Conservation (phyloP, 2,888 invertebrate species). For the Pachliopta kotzebuea region DNA sequence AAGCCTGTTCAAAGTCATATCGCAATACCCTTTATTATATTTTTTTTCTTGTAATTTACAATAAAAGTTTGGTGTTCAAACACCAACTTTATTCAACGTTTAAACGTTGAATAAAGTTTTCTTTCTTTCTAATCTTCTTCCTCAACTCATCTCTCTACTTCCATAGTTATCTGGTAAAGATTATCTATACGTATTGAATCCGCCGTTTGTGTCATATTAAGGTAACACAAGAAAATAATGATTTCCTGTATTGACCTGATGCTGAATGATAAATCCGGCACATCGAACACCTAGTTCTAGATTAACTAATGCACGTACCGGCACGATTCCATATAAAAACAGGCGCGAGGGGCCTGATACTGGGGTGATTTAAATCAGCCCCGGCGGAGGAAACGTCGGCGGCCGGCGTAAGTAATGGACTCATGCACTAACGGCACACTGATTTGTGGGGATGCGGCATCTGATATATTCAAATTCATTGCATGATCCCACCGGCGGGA, state of each 20-base stretch:
- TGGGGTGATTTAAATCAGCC: constrained; percentile 26
- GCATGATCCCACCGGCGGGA: constrained; percentile 16
- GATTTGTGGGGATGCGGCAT: constrained; percentile 29
- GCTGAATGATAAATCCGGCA: constrained; percentile 2
- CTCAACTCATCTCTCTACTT: too few species aligned
- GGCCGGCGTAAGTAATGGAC: constrained; percentile 21
- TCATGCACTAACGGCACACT: constrained; percentile 12
- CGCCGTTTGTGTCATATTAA: too few species aligned
- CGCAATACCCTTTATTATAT: too few species aligned
- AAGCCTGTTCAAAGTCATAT: too few species aligned
- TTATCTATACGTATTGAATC: too few species aligned
- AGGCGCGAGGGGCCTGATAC: constrained; percentile 26
- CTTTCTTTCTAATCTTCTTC: too few species aligned
- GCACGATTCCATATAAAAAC: constrained; percentile 33
- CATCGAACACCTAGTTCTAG: constrained; percentile 4
- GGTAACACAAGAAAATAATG: background rate
- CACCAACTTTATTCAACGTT: too few species aligned
- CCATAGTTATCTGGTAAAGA: too few species aligned
- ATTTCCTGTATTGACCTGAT: constrained; percentile 1
- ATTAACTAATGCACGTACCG: constrained; percentile 33
- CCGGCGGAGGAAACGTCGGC: constrained; percentile 26
- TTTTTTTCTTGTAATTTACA: too few species aligned
- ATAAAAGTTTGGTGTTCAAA: too few species aligned
- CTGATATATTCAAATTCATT: constrained; percentile 30
- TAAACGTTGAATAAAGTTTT: too few species aligned